Evolutionary conservation across 2,113 vertebrate species (phyloP).

Genomic region (Caranx melampygus): DNA sequence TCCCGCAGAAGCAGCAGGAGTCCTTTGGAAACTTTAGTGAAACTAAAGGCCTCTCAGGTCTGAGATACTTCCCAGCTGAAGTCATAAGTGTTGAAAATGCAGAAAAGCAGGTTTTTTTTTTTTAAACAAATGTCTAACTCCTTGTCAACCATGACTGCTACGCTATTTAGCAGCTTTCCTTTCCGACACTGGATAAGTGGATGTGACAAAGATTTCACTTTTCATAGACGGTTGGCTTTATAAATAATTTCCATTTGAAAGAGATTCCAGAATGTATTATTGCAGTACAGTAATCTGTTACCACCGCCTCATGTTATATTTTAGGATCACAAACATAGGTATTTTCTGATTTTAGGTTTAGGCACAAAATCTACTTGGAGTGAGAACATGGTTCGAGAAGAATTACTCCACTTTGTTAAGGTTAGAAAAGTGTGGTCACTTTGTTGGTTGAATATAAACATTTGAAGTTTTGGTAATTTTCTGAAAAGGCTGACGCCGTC

Average conservation of each 20-base stretch:
- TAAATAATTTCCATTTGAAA: not conserved
- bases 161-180: constrained; percentile 64
- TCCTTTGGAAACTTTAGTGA: constrained; percentile 72
- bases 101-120: constrained; percentile 72
- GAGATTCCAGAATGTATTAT: not conserved
- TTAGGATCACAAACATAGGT: not conserved
- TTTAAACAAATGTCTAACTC: constrained; percentile 64
- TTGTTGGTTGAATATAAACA: not conserved
- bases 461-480: not conserved
- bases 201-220: constrained; percentile 25
- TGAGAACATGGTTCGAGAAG: too few relatives aligned
- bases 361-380: not conserved
- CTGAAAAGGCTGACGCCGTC: not conserved
- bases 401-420: not conserved
- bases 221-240: not conserved
- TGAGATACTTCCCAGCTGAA: constrained; percentile 82
- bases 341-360: not conserved
- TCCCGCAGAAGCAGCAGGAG: constrained; percentile 80
- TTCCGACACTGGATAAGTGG: constrained; percentile 59
- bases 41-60: constrained; percentile 79
- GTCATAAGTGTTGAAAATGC: constrained; percentile 78
- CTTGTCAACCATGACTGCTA: constrained; percentile 71
- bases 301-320: not conserved
- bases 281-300: not conserved
- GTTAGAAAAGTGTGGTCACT: not conserved